Evolutionary conservation across 2,888 invertebrate genomes (phyloP).

Genomic region (Oscheius sp.): DNA sequence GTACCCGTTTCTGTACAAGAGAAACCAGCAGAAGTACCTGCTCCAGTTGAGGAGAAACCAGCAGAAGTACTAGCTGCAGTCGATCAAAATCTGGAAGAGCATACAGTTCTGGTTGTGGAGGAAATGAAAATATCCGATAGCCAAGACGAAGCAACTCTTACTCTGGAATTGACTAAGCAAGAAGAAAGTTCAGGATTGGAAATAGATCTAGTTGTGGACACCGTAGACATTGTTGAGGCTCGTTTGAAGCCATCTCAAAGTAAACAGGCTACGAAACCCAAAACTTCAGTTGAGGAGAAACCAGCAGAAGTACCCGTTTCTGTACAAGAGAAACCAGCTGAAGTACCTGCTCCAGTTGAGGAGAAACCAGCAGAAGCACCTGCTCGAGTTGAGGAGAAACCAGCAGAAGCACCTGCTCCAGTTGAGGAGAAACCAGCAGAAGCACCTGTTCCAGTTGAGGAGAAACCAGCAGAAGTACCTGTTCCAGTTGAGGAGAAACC

Average conservation of each 20-base stretch:
- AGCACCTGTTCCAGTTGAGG: neutral
- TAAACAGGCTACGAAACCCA: too few relatives aligned
- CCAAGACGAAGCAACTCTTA: too few relatives aligned
- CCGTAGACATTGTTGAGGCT: too few relatives aligned
- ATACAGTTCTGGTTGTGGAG: too few relatives aligned
- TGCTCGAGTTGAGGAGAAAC: neutral
- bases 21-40: neutral
- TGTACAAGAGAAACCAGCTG: neutral
- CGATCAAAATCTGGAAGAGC: neutral
- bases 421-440: conserved; percentile 30
- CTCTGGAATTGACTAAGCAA: too few relatives aligned
- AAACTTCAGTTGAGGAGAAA: conserved; percentile 14
- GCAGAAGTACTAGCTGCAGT: conserved; percentile 26
- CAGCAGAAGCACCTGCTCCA: conserved; percentile 1
- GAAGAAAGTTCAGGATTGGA: too few relatives aligned
- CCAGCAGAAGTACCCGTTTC: conserved; percentile 9
- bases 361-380: conserved; percentile 4
- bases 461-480: neutral
- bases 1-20: neutral
- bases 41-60: conserved; percentile 17
- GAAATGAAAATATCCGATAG: too few relatives aligned
- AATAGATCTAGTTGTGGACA: too few relatives aligned
- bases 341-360: neutral
- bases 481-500: neutral
- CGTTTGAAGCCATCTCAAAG: too few relatives aligned